Base-by-base conservation (phyloP, 2,797 vertebrate species). In the Lates japonicus region DNA sequence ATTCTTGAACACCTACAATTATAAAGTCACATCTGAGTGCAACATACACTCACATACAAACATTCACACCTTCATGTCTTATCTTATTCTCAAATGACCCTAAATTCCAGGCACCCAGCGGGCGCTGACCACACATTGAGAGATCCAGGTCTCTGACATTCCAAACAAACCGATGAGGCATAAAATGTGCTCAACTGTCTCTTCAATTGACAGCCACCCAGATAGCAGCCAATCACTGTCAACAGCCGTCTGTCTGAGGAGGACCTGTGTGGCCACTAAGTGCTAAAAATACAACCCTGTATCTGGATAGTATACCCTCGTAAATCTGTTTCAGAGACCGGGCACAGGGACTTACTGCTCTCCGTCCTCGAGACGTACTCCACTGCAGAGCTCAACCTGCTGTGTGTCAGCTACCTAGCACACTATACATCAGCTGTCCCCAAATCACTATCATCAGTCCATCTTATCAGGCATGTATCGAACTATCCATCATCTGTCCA, bases 171-270 rank as follows among this genome's bases (percentile, higher is more conserved):
- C 4, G 2, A 83, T 46, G 78, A 78, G 75, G 76, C 72, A 74
- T 76, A 78, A 85, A 87, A 85, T 69, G 65, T 67, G 51, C 80
- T 88, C 84, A 78, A 88, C 83, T 80, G 81, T 76, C 73, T 60
- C 72, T 78, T 85, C 73, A 85, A 83, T 84, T 82, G 76, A 91
- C 80, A 84, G 80, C 86, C 87, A 91, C 90, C 84, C 90, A 91
- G 85, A 81, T 14, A 85, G 88, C 78, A 80, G 82, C 80, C 78
- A 68, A 74, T 87, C 82, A 83, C 80, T 84, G 89, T 87, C 86
- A 86, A 88, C 78, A 65, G 78, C 63, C 73, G 72, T 78, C 78
- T 74, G 84, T 84, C 81, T 65, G 80, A 76, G 62, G 71, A 80
- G 62, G 83, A 84, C 75, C 78, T 42, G 39, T 54, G 83, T 82